Evolutionary conservation across 2,113 vertebrate species (phyloP).

Genomic region (Bos taurus): DNA sequence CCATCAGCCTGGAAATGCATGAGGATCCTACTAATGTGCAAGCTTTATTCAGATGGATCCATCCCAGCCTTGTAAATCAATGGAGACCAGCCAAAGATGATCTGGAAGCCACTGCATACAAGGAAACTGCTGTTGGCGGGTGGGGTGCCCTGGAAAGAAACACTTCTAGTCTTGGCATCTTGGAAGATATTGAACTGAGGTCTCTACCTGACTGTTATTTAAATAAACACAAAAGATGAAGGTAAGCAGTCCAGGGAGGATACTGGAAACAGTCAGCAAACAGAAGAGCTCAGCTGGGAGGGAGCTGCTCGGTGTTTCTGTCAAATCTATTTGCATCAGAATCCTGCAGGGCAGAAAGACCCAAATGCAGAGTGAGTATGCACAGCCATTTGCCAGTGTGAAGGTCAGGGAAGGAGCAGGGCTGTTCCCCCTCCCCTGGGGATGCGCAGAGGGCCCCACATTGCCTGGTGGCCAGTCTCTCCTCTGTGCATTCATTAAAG

Average conservation of each 20-base stretch:
- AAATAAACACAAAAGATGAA: conserved; percentile 71
- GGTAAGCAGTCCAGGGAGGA: conserved; percentile 39
- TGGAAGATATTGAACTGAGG: conserved; percentile 54
- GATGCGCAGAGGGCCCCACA: neutral
- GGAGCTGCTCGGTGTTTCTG: neutral
- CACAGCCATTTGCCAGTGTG: neutral
- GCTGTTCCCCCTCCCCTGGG: neutral
- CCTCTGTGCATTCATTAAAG: conserved; percentile 15
- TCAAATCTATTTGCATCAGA: conserved; percentile 64
- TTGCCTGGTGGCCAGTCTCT: neutral
- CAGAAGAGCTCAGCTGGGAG: conserved; percentile 23
- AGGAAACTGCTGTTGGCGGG: neutral
- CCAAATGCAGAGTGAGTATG: neutral
- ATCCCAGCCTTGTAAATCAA: neutral
- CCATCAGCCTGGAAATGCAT: neutral
- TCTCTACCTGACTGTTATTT: conserved; percentile 66
- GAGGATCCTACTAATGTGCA: conserved; percentile 10
- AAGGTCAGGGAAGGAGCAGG: conserved; percentile 38
- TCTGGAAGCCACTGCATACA: neutral
- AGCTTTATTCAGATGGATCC: neutral
- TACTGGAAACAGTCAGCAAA: conserved; percentile 49
- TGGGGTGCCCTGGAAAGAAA: neutral
- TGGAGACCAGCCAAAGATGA: conserved; percentile 27
- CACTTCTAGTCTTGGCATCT: conserved; percentile 12
- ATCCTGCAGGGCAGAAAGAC: conserved; percentile 28